phyloP scores from a whole-genome alignment of 2,888 invertebrate species.

The Acleris cristana region DNA sequence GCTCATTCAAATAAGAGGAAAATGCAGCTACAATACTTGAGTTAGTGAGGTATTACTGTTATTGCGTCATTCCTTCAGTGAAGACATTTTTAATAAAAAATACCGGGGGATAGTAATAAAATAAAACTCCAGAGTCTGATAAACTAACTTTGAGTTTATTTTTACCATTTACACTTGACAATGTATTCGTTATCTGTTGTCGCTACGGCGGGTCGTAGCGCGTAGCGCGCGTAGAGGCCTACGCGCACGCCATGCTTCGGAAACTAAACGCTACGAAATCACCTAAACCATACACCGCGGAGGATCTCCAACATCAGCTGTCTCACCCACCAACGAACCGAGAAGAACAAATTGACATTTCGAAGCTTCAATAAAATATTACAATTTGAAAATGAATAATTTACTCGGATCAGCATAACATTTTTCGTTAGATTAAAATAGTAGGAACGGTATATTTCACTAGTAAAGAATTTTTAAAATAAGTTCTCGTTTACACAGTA shows the following conservation, averaged over 20 bases:
- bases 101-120: conserved; percentile 43
- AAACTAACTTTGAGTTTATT: conserved; percentile 86
- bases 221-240: conserved; percentile 73
- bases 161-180: conserved; percentile 86
- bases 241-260: conserved; percentile 59
- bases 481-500: conserved; percentile 81
- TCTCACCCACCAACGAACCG: conserved; percentile 28
- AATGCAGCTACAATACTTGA: conserved; percentile 14
- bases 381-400: conserved; percentile 37
- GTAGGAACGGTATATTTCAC: conserved; percentile 83
- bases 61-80: not conserved
- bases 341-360: conserved; percentile 37
- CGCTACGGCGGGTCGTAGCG: conserved; percentile 76
- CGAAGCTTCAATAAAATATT: conserved; percentile 53
- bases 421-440: conserved; percentile 77
- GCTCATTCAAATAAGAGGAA: conserved; percentile 26
- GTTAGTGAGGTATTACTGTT: conserved; percentile 3
- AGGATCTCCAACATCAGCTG: conserved; percentile 32
- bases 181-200: conserved; percentile 84
- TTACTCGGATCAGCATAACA: conserved; percentile 48
- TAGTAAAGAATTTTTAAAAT: conserved; percentile 82
- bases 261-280: conserved; percentile 65
- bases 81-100: not conserved
- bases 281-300: conserved; percentile 27
- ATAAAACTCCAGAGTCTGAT: conserved; percentile 82